Base-by-base conservation (phyloP, 2,888 invertebrate species). In the Xanthia togata region DNA sequence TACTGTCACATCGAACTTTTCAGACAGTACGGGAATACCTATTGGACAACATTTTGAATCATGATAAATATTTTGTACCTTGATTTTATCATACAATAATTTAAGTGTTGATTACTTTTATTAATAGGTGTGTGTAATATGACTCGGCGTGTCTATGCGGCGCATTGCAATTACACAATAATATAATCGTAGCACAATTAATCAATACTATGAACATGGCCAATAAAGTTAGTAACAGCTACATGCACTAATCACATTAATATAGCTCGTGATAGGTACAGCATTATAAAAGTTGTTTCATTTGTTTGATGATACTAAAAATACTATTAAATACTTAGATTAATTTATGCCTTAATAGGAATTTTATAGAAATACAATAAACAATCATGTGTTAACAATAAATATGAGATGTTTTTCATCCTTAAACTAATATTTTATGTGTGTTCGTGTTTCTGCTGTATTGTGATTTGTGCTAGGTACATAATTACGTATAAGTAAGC, bases 171-270 rank as follows among this genome's bases (percentile, higher is more conserved):
- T 88, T 87, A 88, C 84, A 86, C 84, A 87, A 86, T 88, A 81
- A 74, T 78, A 83, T 78, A 83, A 88, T 86, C 73, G 81, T 79
- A 86, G 85, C 87, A 84, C 87, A 86, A 88, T 87, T 88, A 85
- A 89, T 88, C 89, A 89, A 89, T 88, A 88, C 88, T 86, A 84
- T 88, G 89, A 90, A 91, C 91, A 91, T 87, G 89, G 82, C 83
- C 89, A 90, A 91, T 92, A 92, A 92, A 91, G 88, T 91, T 84
- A 76, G 89, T 71, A 87, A 87, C 88, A 89, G 90, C 90, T 89
- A 90, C 90, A 89, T 87, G 86, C 86, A 82, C 91, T 90, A 90
- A 92, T 91, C 90, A 92, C 88, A 89, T 89, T 88, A 87, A 88
- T 90, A 89, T 76, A 83, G 81, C 81, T 86, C 86, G 87, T 85